Evolutionary conservation across 1,140 invertebrate genomes (phyloP), one percentile per base, ranked within the genome.

Genomic region (Panagrolaimus sp.): DNA sequence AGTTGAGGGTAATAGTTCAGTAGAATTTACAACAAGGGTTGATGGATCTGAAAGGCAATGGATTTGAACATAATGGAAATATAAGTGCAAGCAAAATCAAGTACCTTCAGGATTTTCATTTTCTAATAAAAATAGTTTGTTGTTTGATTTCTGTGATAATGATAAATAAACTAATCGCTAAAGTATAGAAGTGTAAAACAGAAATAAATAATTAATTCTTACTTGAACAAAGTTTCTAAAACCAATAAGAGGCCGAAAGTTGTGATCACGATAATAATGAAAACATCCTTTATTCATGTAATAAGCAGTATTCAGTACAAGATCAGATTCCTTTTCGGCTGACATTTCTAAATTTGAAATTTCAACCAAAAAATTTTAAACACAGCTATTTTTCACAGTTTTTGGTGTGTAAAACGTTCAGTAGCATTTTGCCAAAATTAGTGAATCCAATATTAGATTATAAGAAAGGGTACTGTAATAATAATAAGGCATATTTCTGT

Each of bases 31-130:
- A 38, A 7, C 31, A 7, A 38, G 7, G 2, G 31, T 7, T 38
- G 31, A 38, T 38, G 31, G 31, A 38, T 38, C 31, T 38, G 31
- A 4, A 38, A 38, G 7, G 2, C 31, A 38, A 4, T 38, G 31
- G 2, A 38, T 38, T 38, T 38, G 31, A 4, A 38, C 31, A 38
- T n/a, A n/a, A n/a, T n/a, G 31, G 2, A 38, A 4, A 38, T 38
- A 5, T 20, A 57, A 57, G 1, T 20, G 0, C 8, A 57, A 1
- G 0, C 3, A 57, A 57, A 57, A 57, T 5, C 2, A 8, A n/a
- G n/a, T 57, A 57, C 51, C 51, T 57, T 57, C 51, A 13, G 51
- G 51, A 57, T 57, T 57, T 4, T 20, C 51, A 25, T 57, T 57
- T 57, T 57, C 51, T 27, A 57, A 20, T 5, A 57, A 16, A 27